These are phyloP conservation scores for Vimba vimba DNA, from an alignment of 2,113 vertebrate genomes.

Conservation along the genomic window DNA sequence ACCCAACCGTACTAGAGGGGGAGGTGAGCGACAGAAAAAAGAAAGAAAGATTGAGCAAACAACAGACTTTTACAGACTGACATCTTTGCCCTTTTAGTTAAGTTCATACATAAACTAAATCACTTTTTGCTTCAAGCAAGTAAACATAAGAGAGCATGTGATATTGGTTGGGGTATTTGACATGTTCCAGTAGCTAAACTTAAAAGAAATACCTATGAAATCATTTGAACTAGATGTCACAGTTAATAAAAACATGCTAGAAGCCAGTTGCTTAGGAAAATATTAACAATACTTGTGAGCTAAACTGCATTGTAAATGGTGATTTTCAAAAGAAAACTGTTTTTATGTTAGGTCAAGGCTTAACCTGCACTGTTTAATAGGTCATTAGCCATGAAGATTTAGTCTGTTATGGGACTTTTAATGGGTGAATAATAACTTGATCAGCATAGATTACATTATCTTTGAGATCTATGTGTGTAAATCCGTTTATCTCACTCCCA, in stretches of 20 bases:
- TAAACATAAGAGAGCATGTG: conserved; percentile 49
- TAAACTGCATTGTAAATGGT: conserved; percentile 23
- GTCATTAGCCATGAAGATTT: conserved; percentile 19
- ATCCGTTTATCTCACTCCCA: neutral
- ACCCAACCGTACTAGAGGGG: conserved; percentile 34
- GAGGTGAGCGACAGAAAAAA: neutral
- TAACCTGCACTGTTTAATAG: conserved; percentile 16
- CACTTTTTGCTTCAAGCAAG: conserved; percentile 23
- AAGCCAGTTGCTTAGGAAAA: conserved; percentile 11
- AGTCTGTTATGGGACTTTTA: conserved; percentile 4
- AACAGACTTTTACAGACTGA: neutral
- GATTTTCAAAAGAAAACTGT: conserved; percentile 8
- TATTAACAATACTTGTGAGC: conserved; percentile 9
- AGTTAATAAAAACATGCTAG: conserved; percentile 5
- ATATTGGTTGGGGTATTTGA: conserved; percentile 37
- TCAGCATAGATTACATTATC: conserved; percentile 7
- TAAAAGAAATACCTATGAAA: conserved; percentile 13
- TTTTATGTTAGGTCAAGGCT: conserved; percentile 24
- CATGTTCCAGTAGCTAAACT: conserved; percentile 23
- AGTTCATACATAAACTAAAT: neutral
- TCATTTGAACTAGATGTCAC: neutral
- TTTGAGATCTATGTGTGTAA: conserved; percentile 12
- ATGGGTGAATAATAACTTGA: conserved; percentile 4
- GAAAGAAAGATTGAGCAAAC: neutral
- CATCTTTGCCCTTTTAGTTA: neutral